These are phyloP conservation scores for Euthynnus affinis DNA, from an alignment of 2,797 vertebrate genomes.

Conservation along the genomic window DNA sequence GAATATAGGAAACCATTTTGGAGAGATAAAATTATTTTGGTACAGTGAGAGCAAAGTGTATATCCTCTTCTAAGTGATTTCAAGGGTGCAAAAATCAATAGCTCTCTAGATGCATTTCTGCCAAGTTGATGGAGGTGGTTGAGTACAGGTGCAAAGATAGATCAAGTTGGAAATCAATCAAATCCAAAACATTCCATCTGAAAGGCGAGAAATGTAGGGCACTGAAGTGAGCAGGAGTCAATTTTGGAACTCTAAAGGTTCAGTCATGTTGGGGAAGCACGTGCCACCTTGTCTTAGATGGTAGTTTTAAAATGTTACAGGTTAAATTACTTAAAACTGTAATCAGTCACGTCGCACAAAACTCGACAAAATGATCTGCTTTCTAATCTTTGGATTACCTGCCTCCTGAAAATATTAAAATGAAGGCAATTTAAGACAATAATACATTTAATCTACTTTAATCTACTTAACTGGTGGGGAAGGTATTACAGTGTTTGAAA, in stretches of 20 bases:
- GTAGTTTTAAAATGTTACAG: conserved; percentile 12
- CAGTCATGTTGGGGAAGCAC: conserved; percentile 52
- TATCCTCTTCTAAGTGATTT: conserved; percentile 82
- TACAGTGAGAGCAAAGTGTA: conserved; percentile 76
- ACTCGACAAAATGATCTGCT: conserved; percentile 6
- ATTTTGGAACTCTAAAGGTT: conserved; percentile 64
- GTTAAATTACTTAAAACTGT: conserved; percentile 14
- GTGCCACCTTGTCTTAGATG: conserved; percentile 16
- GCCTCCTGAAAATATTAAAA: background rate
- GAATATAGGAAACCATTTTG: conserved; percentile 79
- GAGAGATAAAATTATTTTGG: conserved; percentile 79
- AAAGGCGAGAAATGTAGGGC: conserved; percentile 76
- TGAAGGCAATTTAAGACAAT: conserved; percentile 8
- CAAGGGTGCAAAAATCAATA: conserved; percentile 82
- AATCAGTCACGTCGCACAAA: background rate
- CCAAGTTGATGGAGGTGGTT: conserved; percentile 79
- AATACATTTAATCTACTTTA: conserved; percentile 38
- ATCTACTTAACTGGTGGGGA: conserved; percentile 13
- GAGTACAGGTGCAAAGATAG: conserved; percentile 77
- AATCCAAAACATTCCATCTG: conserved; percentile 78
- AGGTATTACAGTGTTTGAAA: conserved; percentile 18
- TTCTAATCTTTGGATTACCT: conserved; percentile 13
- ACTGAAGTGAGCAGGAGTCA: conserved; percentile 73
- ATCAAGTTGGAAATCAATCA: conserved; percentile 85
- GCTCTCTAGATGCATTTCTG: conserved; percentile 80